Evolutionary conservation across 2,888 invertebrate genomes (phyloP), one percentile per base, ranked within the genome.

Genomic region (Campoplex nolae): DNA sequence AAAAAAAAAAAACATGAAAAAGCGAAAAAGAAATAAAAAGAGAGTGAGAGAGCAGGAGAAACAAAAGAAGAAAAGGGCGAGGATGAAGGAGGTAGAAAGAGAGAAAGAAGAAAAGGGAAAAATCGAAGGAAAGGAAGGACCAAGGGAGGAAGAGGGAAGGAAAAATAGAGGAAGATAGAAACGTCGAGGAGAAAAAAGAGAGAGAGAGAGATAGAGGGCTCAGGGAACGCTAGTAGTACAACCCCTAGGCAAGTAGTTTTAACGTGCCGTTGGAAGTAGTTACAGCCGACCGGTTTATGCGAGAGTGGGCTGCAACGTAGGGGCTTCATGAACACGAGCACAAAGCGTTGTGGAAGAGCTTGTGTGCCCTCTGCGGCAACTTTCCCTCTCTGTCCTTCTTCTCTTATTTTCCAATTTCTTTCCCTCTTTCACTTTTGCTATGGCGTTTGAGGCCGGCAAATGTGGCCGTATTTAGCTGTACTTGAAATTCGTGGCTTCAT

Each of bases 221-320:
- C 35, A 70, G 79, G 87, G 6, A 38, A 79, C 28, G 70, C 71
- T 80, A 80, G 58, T 48, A 42, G 71, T 80, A 62, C 56, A 80
- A 80, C 62, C 70, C 54, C 56, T 71, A 45, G 79, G 78, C 80
- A 80, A 86, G 80, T 86, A 86, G 83, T 86, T 86, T 80, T 38
- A 87, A 83, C 83, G 75, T 85, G 85, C 76, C 75, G 78, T 70
- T 79, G 85, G 76, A 81, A 87, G 84, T 88, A 78, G 88, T 89
- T 89, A 75, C 79, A 78, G 71, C 28, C 45, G 79, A 87, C 58
- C 88, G 75, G 86, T 85, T 85, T 91, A 89, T 89, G 88, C 81
- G 85, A 88, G 45, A 78, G 56, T 28, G 42, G n/a, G 54, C 58
- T 56, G 80, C 71, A 70, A 85, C 84, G 85, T 85, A 83, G 88